Conservation (phyloP, 2,888 invertebrate species). For the Tenthredo notha region DNA sequence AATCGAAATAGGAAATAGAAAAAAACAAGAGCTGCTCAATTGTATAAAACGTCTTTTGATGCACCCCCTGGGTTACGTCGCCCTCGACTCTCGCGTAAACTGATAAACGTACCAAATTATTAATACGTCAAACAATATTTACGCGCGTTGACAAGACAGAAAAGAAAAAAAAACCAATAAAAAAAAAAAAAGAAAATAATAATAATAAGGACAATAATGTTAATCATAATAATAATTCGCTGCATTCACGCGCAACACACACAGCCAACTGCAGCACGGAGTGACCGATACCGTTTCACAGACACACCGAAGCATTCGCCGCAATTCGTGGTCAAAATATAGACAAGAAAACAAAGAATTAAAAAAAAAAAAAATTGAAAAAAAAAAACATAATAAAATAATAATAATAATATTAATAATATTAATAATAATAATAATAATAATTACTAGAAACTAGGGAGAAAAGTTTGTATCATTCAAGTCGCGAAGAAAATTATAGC, state of each 20-base stretch:
- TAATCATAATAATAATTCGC: conserved; percentile 28
- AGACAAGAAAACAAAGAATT: background rate
- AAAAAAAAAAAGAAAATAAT: background rate
- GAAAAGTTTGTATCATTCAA: conserved; percentile 32
- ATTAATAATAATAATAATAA: conserved; percentile 48
- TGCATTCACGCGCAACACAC: conserved; percentile 51
- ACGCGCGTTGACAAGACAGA: conserved; percentile 23
- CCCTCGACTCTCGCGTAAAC: conserved; percentile 27
- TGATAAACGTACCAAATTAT: conserved; percentile 23
- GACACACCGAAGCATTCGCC: conserved; percentile 53
- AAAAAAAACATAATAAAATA: conserved; percentile 6
- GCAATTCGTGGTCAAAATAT: conserved; percentile 48
- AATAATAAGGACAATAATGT: background rate
- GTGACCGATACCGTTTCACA: conserved; percentile 38
- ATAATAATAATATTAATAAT: conserved; percentile 50
- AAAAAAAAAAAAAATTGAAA: background rate
- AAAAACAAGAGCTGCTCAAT: background rate
- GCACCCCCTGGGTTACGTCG: conserved; percentile 14
- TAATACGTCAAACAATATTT: conserved; percentile 43
- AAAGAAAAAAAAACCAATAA: background rate
- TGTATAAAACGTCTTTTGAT: conserved; percentile 14
- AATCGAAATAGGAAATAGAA: background rate
- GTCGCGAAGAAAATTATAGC: background rate
- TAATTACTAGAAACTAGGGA: conserved; percentile 48
- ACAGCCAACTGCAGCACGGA: conserved; percentile 43